Percentiles rank a stretch among this genome's conserved stretches.
Conservation (phyloP, 1,140 invertebrate species). For the Elysia chlorotica region DNA sequence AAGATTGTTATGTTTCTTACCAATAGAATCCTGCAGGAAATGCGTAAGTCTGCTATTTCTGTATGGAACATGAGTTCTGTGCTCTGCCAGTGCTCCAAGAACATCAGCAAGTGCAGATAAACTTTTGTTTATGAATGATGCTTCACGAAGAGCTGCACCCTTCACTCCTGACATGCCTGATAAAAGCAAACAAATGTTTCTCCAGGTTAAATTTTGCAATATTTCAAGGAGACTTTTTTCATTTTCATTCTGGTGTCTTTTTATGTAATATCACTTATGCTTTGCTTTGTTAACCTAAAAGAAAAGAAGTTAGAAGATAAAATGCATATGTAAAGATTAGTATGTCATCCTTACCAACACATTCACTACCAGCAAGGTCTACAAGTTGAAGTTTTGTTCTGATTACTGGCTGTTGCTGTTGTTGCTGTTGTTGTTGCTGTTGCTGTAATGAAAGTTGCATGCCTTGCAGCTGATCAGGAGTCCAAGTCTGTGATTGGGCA, state of each 20-base stretch:
- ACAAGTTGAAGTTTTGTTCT: conserved; percentile 79
- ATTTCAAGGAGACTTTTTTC: no score
- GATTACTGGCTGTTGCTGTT: conserved; percentile 34
- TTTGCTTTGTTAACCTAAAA: no score
- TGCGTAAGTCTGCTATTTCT: conserved; percentile 90
- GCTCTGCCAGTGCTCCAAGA: conserved; percentile 54
- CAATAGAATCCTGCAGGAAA: conserved; percentile 86
- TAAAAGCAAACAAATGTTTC: no score
- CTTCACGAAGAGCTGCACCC: conserved; percentile 51
- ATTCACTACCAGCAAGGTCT: conserved; percentile 92
- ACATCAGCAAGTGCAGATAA: conserved; percentile 59
- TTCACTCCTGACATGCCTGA: conserved; percentile 59
- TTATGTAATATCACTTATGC: no score
- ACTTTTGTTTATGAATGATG: conserved; percentile 57
- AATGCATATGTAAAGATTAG: no score
- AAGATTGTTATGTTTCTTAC: no score
- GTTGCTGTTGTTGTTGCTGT: neutral
- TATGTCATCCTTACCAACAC: conserved; percentile 68
- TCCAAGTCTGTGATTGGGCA: conserved; percentile 23
- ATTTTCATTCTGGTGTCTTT: no score
- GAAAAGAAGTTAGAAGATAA: no score
- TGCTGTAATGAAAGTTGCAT: conserved; percentile 23
- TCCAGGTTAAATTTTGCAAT: no score
- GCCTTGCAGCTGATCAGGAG: conserved; percentile 6
- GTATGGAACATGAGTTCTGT: conserved; percentile 79